Evolutionary conservation across 2,113 vertebrate genomes (phyloP).

Genomic region (Barbus barbus): DNA sequence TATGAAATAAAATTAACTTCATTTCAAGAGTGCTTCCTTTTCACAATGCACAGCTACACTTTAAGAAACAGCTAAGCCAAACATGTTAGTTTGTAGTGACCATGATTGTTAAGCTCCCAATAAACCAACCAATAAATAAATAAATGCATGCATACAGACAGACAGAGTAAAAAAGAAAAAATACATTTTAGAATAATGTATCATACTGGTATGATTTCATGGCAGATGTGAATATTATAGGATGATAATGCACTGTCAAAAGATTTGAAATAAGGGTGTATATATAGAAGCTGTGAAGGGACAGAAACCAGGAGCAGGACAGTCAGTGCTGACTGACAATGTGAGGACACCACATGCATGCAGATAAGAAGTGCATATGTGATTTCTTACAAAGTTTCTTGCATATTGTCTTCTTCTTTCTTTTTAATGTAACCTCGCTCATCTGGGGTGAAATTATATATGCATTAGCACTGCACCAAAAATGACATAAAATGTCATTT

Average conservation of each 20-base stretch:
- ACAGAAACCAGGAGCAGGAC: neutral
- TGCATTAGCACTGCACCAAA: neutral
- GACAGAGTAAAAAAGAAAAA: too few species aligned
- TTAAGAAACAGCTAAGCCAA: neutral
- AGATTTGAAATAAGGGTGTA: slow-evolving; percentile 3
- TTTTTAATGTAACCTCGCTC: neutral
- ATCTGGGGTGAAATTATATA: neutral
- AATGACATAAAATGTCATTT: accelerated
- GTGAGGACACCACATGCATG: slow-evolving; percentile 19
- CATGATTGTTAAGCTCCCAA: too few species aligned
- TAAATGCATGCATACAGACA: too few species aligned
- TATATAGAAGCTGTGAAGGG: neutral
- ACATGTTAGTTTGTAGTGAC: neutral
- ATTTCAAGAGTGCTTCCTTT: neutral
- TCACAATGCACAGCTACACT: neutral
- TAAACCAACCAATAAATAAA: too few species aligned
- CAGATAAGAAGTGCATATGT: neutral
- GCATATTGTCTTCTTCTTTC: neutral
- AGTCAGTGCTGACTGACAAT: slow-evolving; percentile 5
- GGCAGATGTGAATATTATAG: too few species aligned
- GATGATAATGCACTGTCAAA: slow-evolving; percentile 17
- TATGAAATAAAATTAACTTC: slow-evolving; percentile 8
- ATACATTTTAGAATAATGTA: too few species aligned
- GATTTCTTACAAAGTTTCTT: neutral
- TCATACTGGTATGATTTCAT: too few species aligned